These are phyloP conservation scores for Rhopalosiphum padi DNA, from an alignment of 1,140 invertebrate species.

Conservation along the genomic window DNA sequence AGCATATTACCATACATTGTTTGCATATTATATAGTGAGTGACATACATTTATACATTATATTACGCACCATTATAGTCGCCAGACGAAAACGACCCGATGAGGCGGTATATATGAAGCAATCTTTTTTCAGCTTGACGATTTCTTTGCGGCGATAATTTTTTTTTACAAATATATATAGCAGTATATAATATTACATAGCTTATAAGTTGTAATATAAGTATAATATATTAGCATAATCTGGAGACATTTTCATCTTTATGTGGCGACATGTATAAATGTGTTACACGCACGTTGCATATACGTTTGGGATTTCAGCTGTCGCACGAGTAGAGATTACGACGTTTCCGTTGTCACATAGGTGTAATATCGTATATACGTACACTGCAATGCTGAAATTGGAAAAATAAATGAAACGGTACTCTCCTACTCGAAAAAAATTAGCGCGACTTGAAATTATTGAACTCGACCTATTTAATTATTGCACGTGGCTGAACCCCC, in stretches of 20 bases:
- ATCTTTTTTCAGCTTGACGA: not conserved
- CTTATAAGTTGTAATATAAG: not conserved
- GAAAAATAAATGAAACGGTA: not conserved
- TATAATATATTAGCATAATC: not conserved
- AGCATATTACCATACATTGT: not conserved
- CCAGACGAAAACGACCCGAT: not conserved
- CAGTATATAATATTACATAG: not conserved
- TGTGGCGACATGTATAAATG: not conserved
- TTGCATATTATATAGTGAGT: not conserved
- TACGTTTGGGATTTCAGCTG: not conserved
- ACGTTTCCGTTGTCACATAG: not conserved
- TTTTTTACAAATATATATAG: not conserved
- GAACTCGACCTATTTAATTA: not conserved
- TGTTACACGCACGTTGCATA: not conserved
- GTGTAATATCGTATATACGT: not conserved
- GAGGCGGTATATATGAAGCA: not conserved
- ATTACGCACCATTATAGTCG: not conserved
- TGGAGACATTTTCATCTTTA: not conserved
- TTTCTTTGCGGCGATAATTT: not conserved
- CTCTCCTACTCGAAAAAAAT: not conserved
- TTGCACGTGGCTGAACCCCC: no score
- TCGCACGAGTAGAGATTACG: not conserved
- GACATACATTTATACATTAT: not conserved
- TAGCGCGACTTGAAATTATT: not conserved
- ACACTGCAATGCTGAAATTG: not conserved